Conservation (phyloP, 2,113 vertebrate species). For the Gnathonemus longibarbis region DNA sequence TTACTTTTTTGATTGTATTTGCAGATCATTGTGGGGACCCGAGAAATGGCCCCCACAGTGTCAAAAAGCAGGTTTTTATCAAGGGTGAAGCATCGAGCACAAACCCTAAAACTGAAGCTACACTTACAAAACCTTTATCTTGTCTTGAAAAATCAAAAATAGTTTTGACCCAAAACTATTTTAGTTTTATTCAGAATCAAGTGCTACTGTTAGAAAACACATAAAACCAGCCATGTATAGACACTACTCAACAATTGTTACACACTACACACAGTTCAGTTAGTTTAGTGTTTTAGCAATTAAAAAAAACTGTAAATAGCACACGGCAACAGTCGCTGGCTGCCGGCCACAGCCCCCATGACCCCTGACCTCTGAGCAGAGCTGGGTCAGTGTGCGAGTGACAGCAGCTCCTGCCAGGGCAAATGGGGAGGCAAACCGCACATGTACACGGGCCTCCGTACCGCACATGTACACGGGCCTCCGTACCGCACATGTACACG, state of each 20-base stretch:
- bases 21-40: too few species aligned
- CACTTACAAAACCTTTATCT: too few species aligned
- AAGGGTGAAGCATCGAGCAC: too few species aligned
- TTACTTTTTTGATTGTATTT: too few species aligned
- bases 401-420: slow-evolving; percentile 49
- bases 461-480: neutral
- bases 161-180: too few species aligned
- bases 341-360: slow-evolving; percentile 32
- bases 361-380: slow-evolving; percentile 38
- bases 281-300: neutral
- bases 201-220: too few species aligned
- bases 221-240: neutral
- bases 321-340: slow-evolving; percentile 12
- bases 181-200: too few species aligned
- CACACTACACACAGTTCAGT: neutral
- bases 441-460: neutral
- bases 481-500: neutral
- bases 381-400: slow-evolving; percentile 38
- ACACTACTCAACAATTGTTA: neutral
- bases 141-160: too few species aligned
- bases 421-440: slow-evolving; percentile 25
- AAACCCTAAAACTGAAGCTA: too few species aligned
- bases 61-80: too few species aligned
- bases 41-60: too few species aligned
- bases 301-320: neutral